Conservation (phyloP, 2,113 vertebrate genomes). For the Rattus norvegicus region GRCr8 NC_086033.1:29536001-29536500, state of each 20-base stretch:
- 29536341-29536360: neutral
- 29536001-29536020: neutral
- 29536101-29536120: neutral
- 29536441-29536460: neutral
- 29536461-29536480: neutral
- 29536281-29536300: neutral
- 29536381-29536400: neutral
- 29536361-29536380: neutral
- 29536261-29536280: neutral
- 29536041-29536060: neutral
- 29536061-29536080: neutral
- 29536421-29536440: neutral
- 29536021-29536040: neutral
- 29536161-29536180: neutral
- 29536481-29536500: neutral
- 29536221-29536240: fast-evolving
- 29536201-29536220: neutral
- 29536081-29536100: slow-evolving; percentile 23
- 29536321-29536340: neutral
- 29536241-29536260: neutral
- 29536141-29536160: neutral
- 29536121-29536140: neutral
- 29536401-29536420: neutral
- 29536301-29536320: neutral
- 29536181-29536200: neutral